Conservation (phyloP, 2,888 invertebrate species). For the Drosophila koepferae region DNA sequence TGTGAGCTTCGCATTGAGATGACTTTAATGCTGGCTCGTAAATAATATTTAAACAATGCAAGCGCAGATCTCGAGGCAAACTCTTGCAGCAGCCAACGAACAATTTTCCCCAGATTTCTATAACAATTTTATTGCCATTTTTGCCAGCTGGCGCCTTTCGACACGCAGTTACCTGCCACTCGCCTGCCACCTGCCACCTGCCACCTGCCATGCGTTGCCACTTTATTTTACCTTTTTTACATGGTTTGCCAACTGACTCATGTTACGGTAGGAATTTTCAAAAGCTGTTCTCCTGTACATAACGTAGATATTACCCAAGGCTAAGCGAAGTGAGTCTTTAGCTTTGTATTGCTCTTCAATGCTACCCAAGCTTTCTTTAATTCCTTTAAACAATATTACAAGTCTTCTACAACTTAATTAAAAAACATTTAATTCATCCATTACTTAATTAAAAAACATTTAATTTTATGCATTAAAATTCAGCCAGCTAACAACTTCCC, state of each 20-base stretch:
- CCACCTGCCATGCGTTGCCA: conserved; percentile 20
- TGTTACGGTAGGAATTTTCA: not conserved
- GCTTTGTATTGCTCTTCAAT: too few relatives aligned
- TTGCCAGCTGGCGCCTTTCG: conserved; percentile 39
- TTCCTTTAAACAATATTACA: too few relatives aligned
- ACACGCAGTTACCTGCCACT: conserved; percentile 34
- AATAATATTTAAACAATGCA: conserved; percentile 48
- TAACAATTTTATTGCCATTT: conserved; percentile 56
- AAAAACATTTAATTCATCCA: too few relatives aligned
- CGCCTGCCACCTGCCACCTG: conserved; percentile 24
- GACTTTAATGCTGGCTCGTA: conserved; percentile 45
- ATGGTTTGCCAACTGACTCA: conserved; percentile 18
- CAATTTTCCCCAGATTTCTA: conserved; percentile 35
- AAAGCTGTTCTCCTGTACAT: not conserved
- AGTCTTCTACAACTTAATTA: too few relatives aligned
- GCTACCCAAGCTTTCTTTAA: too few relatives aligned
- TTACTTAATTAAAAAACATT: not conserved
- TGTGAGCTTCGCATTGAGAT: conserved; percentile 25
- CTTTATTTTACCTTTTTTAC: conserved; percentile 24
- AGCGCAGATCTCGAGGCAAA: not conserved
- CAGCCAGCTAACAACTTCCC: too few relatives aligned
- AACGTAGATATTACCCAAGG: not conserved
- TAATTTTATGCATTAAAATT: not conserved
- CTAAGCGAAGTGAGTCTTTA: too few relatives aligned
- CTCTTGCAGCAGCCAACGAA: not conserved